A percentile compares a stretch with the other conserved stretches of the same genome.
Evolutionary conservation across 2,113 vertebrate species (phyloP).

Genomic region (Sinocyclocheilus rhinocerous): DNA sequence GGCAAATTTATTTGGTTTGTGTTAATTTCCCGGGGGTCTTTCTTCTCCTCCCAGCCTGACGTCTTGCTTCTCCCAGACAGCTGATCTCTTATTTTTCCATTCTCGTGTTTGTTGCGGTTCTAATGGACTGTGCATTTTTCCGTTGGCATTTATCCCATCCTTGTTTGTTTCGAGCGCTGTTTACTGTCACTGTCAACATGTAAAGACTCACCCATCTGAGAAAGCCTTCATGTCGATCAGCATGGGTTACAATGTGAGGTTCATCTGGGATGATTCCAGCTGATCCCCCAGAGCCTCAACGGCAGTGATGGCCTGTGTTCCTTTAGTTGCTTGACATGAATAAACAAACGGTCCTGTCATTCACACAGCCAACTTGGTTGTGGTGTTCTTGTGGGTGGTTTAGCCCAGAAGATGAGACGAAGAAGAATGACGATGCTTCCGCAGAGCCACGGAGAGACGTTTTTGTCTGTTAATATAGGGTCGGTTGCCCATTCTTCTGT

Average conservation of each 20-base stretch:
- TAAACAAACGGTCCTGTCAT: slow-evolving; percentile 36
- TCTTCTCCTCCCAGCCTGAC: background rate
- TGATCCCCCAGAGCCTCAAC: background rate
- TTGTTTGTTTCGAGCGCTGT: background rate
- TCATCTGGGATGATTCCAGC: slow-evolving; percentile 26
- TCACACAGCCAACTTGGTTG: slow-evolving; percentile 20
- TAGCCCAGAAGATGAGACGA: slow-evolving; percentile 5
- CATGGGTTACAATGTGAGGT: background rate
- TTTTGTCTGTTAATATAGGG: slow-evolving; percentile 41
- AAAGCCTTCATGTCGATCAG: slow-evolving; percentile 12
- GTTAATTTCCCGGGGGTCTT: background rate
- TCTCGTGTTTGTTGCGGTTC: background rate
- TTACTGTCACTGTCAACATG: slow-evolving; percentile 29
- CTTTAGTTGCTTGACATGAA: background rate
- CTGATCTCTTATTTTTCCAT: slow-evolving; percentile 5
- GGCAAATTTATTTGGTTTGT: slow-evolving; percentile 15
- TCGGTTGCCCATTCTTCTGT: slow-evolving; percentile 21
- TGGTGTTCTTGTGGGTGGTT: slow-evolving; percentile 47
- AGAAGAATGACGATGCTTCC: slow-evolving; percentile 1
- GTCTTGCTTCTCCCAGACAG: background rate
- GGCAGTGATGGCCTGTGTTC: slow-evolving; percentile 13
- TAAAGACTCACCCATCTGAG: slow-evolving; percentile 29
- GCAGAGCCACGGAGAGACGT: background rate
- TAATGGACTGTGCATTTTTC: slow-evolving; percentile 3
- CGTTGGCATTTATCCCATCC: background rate